Conservation (phyloP, 1,140 invertebrate genomes). For the Drosophila takahashii region DNA sequence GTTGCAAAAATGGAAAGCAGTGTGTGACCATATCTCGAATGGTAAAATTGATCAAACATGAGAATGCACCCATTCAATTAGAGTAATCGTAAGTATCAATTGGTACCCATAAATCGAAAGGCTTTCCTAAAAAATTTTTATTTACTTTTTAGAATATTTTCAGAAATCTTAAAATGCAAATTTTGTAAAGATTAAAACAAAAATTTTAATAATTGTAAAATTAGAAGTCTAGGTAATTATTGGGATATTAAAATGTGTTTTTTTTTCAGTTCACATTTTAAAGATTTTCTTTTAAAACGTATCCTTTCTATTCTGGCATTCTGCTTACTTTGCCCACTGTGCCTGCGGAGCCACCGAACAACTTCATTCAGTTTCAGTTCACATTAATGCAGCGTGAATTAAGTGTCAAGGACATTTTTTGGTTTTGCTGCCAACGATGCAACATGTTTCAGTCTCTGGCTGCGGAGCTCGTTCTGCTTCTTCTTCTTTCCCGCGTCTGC, state of each 20-base stretch:
- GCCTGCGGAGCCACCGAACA: constrained; percentile 41
- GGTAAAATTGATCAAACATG: constrained; percentile 14
- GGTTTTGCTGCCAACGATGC: constrained; percentile 71
- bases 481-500: constrained; percentile 1
- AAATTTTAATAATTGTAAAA: too few relatives aligned
- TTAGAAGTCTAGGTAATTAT: too few relatives aligned
- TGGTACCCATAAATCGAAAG: not conserved
- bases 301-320: not conserved
- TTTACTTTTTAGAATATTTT: too few relatives aligned
- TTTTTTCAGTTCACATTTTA: not conserved
- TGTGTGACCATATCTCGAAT: constrained; percentile 13
- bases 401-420: constrained; percentile 83
- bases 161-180: too few relatives aligned
- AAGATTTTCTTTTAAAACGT: not conserved
- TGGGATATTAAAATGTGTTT: too few relatives aligned
- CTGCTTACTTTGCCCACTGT: constrained; percentile 42
- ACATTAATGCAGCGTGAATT: constrained; percentile 83
- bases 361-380: constrained; percentile 81
- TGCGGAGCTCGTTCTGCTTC: not conserved
- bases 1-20: constrained; percentile 2
- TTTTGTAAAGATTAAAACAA: too few relatives aligned
- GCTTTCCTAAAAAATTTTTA: too few relatives aligned
- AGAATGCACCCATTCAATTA: not conserved
- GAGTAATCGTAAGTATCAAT: constrained; percentile 7
- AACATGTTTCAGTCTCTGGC: constrained; percentile 69